Conservation (phyloP, 2,113 vertebrate genomes). For the Penelope pileata region DNA sequence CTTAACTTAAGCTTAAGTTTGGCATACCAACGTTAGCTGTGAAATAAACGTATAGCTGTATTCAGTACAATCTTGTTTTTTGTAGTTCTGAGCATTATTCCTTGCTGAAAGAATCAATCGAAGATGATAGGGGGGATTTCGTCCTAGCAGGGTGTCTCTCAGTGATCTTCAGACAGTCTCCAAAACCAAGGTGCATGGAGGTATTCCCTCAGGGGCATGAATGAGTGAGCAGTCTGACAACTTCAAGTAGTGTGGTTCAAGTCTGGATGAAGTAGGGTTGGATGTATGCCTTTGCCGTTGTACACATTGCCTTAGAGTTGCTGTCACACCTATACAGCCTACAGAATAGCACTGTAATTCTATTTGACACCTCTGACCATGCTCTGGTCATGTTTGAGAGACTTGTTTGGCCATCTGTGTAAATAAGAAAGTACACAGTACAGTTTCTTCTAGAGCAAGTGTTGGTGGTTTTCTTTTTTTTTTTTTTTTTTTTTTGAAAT, state of each 20-base stretch:
- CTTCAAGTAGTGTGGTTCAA: not conserved
- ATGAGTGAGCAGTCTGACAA: not conserved
- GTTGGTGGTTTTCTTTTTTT: not conserved
- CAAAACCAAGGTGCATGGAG: not conserved
- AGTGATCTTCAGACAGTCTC: not conserved
- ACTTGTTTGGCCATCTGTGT: not conserved
- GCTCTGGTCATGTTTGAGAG: not conserved
- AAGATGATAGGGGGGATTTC: not conserved
- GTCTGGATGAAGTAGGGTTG: not conserved
- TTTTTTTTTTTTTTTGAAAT: not conserved
- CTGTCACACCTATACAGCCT: not conserved
- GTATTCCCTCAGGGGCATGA: not conserved
- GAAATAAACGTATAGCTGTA: not conserved
- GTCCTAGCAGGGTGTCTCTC: fast-evolving
- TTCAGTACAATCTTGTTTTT: not conserved
- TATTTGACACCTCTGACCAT: not conserved
- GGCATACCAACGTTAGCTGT: not conserved
- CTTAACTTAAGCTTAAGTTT: not conserved
- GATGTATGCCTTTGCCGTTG: not conserved
- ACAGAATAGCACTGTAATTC: not conserved
- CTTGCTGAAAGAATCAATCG: not conserved
- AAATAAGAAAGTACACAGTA: not conserved
- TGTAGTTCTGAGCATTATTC: not conserved
- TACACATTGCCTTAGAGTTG: fast-evolving
- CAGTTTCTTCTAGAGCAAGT: not conserved